Conservation (phyloP, 2,113 vertebrate genomes). For the Tichodroma muraria region DNA sequence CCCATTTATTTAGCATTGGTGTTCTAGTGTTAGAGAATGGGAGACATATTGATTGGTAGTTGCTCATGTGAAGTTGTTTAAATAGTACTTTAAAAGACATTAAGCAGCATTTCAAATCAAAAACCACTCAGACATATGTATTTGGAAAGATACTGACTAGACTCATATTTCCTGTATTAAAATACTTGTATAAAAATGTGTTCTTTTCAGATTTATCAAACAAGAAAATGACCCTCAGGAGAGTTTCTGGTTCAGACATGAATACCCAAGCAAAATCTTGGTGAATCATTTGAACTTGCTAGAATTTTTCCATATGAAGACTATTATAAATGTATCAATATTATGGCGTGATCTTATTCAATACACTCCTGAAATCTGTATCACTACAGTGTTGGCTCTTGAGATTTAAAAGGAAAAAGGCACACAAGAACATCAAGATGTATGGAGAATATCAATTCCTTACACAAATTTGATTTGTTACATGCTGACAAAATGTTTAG, state of each 20-base stretch:
- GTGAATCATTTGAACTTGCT: constrained; percentile 54
- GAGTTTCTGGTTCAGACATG: constrained; percentile 57
- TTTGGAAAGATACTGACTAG: constrained; percentile 67
- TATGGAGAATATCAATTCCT: not conserved
- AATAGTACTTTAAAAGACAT: constrained; percentile 58
- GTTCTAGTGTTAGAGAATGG: not conserved
- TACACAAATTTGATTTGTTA: not conserved
- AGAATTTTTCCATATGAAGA: constrained; percentile 40
- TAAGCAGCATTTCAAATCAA: constrained; percentile 53
- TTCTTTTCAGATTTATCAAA: constrained; percentile 68
- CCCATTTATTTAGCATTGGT: constrained; percentile 3
- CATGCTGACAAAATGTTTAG: not conserved
- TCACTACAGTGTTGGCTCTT: not conserved
- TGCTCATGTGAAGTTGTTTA: constrained; percentile 44
- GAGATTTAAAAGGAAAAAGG: not conserved
- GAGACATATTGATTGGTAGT: constrained; percentile 2
- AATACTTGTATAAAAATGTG: constrained; percentile 54
- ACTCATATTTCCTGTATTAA: constrained; percentile 68
- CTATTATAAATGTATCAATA: constrained; percentile 43
- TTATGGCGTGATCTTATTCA: not conserved
- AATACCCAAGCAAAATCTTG: constrained; percentile 46
- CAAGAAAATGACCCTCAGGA: constrained; percentile 60
- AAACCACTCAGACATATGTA: constrained; percentile 26
- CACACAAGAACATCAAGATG: not conserved
- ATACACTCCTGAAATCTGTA: not conserved